Evolutionary conservation across 2,797 vertebrate genomes (phyloP).

Genomic region (Lophotriccus pileatus): DNA sequence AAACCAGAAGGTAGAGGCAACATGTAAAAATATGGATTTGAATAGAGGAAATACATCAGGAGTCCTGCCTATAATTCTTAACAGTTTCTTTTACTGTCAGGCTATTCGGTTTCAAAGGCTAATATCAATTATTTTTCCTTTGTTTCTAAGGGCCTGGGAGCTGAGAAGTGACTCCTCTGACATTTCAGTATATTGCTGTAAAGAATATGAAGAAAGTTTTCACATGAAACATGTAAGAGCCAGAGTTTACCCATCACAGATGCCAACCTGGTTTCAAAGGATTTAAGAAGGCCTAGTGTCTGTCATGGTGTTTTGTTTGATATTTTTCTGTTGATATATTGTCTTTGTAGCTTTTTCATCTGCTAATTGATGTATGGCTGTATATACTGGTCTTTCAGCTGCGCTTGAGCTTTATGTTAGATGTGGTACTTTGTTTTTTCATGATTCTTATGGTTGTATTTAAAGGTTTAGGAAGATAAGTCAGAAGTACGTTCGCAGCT

Average conservation of each 20-base stretch:
- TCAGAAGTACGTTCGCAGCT: background rate
- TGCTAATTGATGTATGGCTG: background rate
- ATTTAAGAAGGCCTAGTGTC: background rate
- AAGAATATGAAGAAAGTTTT: background rate
- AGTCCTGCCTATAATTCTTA: background rate
- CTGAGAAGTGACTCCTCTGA: background rate
- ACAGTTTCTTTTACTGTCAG: background rate
- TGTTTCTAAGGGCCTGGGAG: constrained; percentile 1
- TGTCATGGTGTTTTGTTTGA: background rate
- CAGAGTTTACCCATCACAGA: background rate
- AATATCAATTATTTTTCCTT: background rate
- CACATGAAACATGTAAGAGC: background rate
- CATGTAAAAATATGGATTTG: background rate
- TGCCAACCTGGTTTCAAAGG: background rate
- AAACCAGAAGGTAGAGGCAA: background rate
- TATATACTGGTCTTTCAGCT: background rate
- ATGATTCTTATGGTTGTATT: background rate
- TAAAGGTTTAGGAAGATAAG: background rate
- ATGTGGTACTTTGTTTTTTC: background rate
- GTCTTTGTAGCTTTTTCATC: constrained; percentile 16
- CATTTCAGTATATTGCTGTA: background rate
- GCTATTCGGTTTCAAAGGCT: background rate
- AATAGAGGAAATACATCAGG: background rate
- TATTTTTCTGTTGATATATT: background rate
- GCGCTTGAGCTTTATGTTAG: background rate